Base-by-base conservation (phyloP, 2,113 vertebrate genomes). In the Pseudorasbora parva region DNA sequence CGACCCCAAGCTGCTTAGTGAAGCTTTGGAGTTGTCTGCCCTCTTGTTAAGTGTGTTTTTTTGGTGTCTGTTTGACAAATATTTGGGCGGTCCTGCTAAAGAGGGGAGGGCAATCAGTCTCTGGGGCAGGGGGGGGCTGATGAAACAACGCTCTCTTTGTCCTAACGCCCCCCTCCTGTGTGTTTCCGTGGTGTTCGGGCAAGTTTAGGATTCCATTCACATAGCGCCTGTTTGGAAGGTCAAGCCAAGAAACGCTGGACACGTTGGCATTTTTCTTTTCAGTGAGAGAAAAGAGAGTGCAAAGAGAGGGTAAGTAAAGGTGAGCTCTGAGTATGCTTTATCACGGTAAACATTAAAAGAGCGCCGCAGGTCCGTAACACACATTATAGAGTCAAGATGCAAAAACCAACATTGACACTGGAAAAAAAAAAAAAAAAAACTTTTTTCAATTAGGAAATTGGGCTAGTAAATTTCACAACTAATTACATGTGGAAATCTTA, bases 121-220 rank as follows among this genome's bases (percentile, higher is more conserved):
- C 25, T 41, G 43, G 81, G n/a, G 23, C 4, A 23, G 21, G 74
- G 45, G n/a, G 45, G 43, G 47, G n/a, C 11, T 49, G 54, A 5
- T 19, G 19, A 77, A 64, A 78, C 56, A 80, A 81, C 1, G 23
- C 59, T 82, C 72, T 82, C 71, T 84, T 82, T 86, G 56, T 86
- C 66, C 54, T 69, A 15, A 25, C 82, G 8, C 76, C 64, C 69
- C 47, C 82, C 73, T 49, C 45, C 57, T 54, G 76, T 76, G 86
- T 57, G 84, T 33, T 84, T 83, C 54, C 43, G 59, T 78, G 64
- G 47, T 85, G 66, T 82, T 64, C 23, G 68, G 60, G 73, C 78
- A 82, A 68, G 78, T 88, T 89, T 88, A 80, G 85, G 69, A 89
- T 89, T 89, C 88, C 85, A 75, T 57, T 87, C 78, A 82, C 60